Evolutionary conservation across 2,797 vertebrate genomes (phyloP).

Genomic region (Ispidina lecontei): DNA sequence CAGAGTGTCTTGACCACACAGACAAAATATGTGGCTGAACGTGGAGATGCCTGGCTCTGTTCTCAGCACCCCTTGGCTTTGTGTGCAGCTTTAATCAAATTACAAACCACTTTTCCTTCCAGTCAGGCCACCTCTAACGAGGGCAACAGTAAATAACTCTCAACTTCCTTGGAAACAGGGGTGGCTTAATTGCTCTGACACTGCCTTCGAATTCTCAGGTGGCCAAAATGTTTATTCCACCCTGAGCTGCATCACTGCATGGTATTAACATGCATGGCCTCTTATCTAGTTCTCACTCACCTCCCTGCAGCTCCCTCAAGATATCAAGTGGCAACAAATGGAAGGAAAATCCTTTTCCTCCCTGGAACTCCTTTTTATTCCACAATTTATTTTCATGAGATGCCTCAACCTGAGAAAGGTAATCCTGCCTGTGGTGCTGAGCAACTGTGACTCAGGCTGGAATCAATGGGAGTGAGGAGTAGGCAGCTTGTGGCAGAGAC

Average conservation of each 20-base stretch:
- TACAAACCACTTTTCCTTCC: not conserved
- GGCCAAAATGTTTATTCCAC: not conserved
- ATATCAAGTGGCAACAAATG: not conserved
- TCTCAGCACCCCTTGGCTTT: not conserved
- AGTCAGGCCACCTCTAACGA: not conserved
- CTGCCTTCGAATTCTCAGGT: not conserved
- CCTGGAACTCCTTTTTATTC: not conserved
- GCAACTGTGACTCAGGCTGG: not conserved
- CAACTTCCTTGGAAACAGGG: not conserved
- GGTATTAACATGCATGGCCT: not conserved
- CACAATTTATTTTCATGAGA: not conserved
- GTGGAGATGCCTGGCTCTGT: not conserved
- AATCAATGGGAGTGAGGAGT: not conserved
- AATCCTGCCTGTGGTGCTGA: conserved; percentile 1
- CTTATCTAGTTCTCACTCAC: not conserved
- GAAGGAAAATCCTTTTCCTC: not conserved
- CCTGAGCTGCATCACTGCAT: not conserved
- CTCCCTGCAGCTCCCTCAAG: not conserved
- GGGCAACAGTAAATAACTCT: not conserved
- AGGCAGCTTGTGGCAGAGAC: not conserved
- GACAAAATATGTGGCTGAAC: not conserved
- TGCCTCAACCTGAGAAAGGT: not conserved
- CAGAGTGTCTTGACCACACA: not conserved
- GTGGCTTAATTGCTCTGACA: not conserved
- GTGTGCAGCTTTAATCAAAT: not conserved